A percentile compares a stretch with the other conserved stretches of the same genome.
Evolutionary conservation across 2,113 vertebrate species (phyloP).

Genomic region (Gallinago media): DNA sequence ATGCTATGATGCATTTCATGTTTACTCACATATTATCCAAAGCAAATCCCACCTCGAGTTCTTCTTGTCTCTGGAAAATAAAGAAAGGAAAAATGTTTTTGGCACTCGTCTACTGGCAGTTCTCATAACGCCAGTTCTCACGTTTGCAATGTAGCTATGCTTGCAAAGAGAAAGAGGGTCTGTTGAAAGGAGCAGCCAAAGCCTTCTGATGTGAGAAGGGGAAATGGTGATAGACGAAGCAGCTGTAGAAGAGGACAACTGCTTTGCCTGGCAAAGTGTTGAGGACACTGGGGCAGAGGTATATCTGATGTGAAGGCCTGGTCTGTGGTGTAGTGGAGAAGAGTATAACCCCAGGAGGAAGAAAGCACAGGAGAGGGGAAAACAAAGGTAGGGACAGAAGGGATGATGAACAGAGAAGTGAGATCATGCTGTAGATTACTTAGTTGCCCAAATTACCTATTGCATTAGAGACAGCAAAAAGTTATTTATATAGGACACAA

Average conservation of each 20-base stretch:
- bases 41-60: constrained; percentile 70
- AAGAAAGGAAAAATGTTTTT: background rate
- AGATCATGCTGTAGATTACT: background rate
- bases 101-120: background rate
- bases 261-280: background rate
- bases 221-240: background rate
- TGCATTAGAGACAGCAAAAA: background rate
- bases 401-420: background rate
- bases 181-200: background rate
- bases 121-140: background rate
- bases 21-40: constrained; percentile 72
- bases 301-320: background rate
- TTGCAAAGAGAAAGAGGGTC: background rate
- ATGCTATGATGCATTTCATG: background rate
- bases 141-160: background rate
- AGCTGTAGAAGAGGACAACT: background rate
- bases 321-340: background rate
- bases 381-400: background rate
- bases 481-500: background rate
- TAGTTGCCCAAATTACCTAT: background rate
- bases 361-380: background rate
- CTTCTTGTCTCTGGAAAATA: constrained; percentile 54
- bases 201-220: background rate
- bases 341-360: background rate
- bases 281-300: background rate